Base-by-base conservation (phyloP, 2,113 vertebrate genomes). In the Calyptomena viridis region DNA sequence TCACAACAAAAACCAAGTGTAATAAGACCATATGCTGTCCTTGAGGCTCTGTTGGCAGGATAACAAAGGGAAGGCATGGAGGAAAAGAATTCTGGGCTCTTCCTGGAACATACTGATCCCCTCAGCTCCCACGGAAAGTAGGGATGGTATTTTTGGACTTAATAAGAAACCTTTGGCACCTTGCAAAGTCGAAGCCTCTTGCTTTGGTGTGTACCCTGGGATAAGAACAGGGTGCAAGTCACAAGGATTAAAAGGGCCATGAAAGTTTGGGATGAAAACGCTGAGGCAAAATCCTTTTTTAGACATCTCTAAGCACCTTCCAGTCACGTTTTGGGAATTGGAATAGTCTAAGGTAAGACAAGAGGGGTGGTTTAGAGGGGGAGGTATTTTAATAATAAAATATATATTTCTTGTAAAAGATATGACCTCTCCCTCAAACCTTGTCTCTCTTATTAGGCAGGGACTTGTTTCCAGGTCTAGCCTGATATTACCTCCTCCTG, bases 1-100 rank as follows among this genome's bases (percentile, higher is more conserved):
- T 18, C 44, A 47, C 15, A 35, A 59, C 20, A 59, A 23, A 59
- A 59, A 53, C 50, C 67, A 87, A 86, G 21, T 33, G 60, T 72
- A 87, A 68, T n/a, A 93, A 87, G 91, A 89, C 96, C 96, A 95
- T 97, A 94, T 95, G 96, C 80, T 46, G 30, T 93, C 86, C 94
- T 96, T 71, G 86, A 94, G 86, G 86, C 83, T 94, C 76, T 75
- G 60, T 28, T 96, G 94, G 96, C 96, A 96, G 68, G 27, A 18
- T 53, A 89, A 95, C 87, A 93, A 96, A 94, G 66, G 69, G 37
- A 93, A 94, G 76, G 47, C 67, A 86, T 66, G 77, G 72, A 93
- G 60, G 47, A 94, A 87, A 96, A 90, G 67, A 88, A 73, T 37
- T 92, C 81, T 59, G 62, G 89, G 74, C 81, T 95, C 89, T 97